Base-by-base conservation (phyloP, 2,888 invertebrate species). In the Falcaria lacertinaria region DNA sequence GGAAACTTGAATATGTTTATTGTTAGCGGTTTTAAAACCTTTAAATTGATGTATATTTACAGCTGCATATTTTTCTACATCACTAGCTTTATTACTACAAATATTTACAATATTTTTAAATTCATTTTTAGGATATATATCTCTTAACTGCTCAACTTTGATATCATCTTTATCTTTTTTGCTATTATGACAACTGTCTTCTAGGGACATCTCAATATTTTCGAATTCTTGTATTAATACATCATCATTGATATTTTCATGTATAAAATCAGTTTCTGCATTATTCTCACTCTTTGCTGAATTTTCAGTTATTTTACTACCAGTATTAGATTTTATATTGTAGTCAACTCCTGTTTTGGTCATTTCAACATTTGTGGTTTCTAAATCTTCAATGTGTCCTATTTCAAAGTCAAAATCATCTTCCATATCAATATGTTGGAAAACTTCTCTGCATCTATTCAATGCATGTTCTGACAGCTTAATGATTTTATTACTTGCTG, bases 401-500 rank as follows among this genome's bases (percentile, higher is more conserved):
- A 11, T 7, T 11, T 28, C 11, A 11, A 28, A 11, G 11, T 37
- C 22, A 14, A 22, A 14, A 11, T 13, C 37, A 4, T 22, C 45
- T 32, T 52, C 45, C 13, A 54, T 13, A 36, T 65, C 48, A 39
- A 68, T 58, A 54, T 69, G 63, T 48, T 60, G 51, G 17, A 69
- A 69, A 16, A 79, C 44, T 32, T 54, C 56, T 52, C 64, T 66
- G 17, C 64, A 60, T 46, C 47, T 58, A 2, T 48, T 45, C 15
- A 65, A 39, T 6, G 74, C 65, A 43, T 56, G 52, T 15, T 70
- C 63, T 15, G 75, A 73, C 5, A 81, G 47, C 45, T 59, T 49
- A 6, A 86, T 69, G 15, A 52, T 60, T 60, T 79, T 81, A 15
- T 77, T 76, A 51, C 71, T 76, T 3, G 81, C 83, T 28, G 79